Conservation (phyloP, 1,140 invertebrate genomes). For the Aricia agestis region DNA sequence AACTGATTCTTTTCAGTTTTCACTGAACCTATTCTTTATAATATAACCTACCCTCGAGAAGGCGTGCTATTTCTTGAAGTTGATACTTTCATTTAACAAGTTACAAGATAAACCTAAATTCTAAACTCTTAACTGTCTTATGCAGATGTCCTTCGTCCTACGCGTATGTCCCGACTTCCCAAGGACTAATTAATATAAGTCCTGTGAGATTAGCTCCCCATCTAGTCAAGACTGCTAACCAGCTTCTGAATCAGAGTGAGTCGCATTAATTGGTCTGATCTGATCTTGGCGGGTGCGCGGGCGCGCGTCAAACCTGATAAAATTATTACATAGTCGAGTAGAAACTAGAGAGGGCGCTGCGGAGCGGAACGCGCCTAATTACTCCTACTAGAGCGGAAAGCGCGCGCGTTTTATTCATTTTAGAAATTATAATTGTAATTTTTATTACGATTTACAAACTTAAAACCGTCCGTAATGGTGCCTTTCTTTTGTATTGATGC, state of each 20-base stretch:
- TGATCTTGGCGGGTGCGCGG: slow-evolving; percentile 26
- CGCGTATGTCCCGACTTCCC: too few species aligned
- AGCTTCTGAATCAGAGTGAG: slow-evolving; percentile 15
- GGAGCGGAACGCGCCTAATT: slow-evolving; percentile 69
- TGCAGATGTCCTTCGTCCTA: too few species aligned
- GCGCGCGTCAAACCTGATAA: slow-evolving; percentile 44
- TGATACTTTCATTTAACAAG: too few species aligned
- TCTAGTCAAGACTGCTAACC: not conserved
- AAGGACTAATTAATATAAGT: not conserved
- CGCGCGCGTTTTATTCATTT: slow-evolving; percentile 33
- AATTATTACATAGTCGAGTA: slow-evolving; percentile 56
- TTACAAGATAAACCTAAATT: too few species aligned
- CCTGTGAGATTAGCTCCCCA: not conserved
- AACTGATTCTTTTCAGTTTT: too few species aligned
- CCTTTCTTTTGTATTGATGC: slow-evolving; percentile 14
- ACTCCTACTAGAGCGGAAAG: slow-evolving; percentile 63
- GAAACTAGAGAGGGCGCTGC: slow-evolving; percentile 55
- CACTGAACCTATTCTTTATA: too few species aligned
- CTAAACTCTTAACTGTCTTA: too few species aligned
- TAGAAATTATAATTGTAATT: slow-evolving; percentile 38
- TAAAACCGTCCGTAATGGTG: slow-evolving; percentile 8
- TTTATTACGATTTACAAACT: slow-evolving; percentile 30
- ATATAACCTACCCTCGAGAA: too few species aligned
- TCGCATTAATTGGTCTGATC: slow-evolving; percentile 21
- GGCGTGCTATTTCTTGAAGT: too few species aligned